Evolutionary conservation across 1,140 invertebrate genomes (phyloP), one percentile per base, ranked within the genome.

Genomic region (Vollenhovia emeryi): DNA sequence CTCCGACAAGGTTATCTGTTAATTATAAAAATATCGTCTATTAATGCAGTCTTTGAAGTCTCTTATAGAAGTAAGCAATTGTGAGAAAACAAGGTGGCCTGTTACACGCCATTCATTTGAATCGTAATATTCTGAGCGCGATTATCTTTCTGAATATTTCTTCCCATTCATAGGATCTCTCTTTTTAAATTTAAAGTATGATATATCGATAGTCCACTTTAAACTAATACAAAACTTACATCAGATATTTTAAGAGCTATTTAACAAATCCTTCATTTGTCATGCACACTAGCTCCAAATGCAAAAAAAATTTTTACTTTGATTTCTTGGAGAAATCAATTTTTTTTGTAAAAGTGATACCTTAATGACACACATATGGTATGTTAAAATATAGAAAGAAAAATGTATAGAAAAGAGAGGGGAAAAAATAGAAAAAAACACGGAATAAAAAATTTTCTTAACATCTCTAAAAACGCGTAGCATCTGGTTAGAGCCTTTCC

Each of bases 401-500:
- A 48, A 48, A 64, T n/a, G n/a, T n/a, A n/a, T 33, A 24, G 52
- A 55, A 69, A 40, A 52, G 3, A 52, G 7, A 79, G 45, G 13
- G 9, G 7, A 52, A 64, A 36, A 18, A 50, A 43, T 50, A 50
- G 48, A 36, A 68, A 57, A 79, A 59, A 85, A 66, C 24, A 45
- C 24, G 48, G 7, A 48, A 78, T 78, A 85, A 85, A 80, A 69
- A 84, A 80, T 45, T 45, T 89, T 79, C 57, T 43, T 83, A 84
- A 84, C 68, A 80, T 18, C 75, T 73, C 76, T 85, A 66, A 60
- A 55, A 57, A 85, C 75, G 55, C n/a, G 55, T 87, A 87, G 62
- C 71, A 82, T 89, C 73, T 78, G 68, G 78, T 89, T 89, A 87
- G 59, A 80, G 48, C 21, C 76, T 59, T 50, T 85, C 62, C 76